Percentiles rank a stretch among this genome's conserved stretches.
These are phyloP conservation scores for Diprion similis DNA, from an alignment of 1,140 invertebrate species.

Conservation along the genomic window DNA sequence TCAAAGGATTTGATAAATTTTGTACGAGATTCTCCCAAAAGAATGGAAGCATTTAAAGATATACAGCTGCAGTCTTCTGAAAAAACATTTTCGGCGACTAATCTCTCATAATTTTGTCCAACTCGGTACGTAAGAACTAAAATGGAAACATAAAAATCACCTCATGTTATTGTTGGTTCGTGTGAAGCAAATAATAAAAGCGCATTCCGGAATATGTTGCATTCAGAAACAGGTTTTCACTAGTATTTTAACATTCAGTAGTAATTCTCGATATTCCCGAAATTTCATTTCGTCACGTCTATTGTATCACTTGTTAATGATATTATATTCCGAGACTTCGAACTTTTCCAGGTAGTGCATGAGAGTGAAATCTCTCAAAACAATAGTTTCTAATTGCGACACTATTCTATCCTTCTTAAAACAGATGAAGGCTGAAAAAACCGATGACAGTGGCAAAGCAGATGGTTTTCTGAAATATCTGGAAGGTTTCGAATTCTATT, in stretches of 20 bases:
- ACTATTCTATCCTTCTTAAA: conserved; percentile 22
- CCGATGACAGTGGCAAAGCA: conserved; percentile 24
- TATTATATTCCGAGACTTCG: neutral
- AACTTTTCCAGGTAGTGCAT: conserved; percentile 28
- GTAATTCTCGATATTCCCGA: conserved; percentile 5
- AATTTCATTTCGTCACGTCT: neutral
- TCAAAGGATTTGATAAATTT: conserved; percentile 5
- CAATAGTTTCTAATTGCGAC: conserved; percentile 22
- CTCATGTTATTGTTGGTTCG: neutral
- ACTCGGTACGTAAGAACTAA: conserved; percentile 2
- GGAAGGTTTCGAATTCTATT: conserved; percentile 26
- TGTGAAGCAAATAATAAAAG: conserved; percentile 1
- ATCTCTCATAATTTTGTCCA: conserved; percentile 2
- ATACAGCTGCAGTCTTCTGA: conserved; percentile 19
- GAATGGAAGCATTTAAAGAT: conserved; percentile 25
- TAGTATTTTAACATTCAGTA: neutral
- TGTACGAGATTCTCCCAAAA: conserved; percentile 26
- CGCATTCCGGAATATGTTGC: neutral
- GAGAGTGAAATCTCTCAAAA: conserved; percentile 26
- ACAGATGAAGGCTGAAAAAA: conserved; percentile 18
- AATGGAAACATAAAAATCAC: neutral
- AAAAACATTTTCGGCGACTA: neutral
- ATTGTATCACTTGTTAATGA: neutral
- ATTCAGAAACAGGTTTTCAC: conserved; percentile 5
- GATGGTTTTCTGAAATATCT: conserved; percentile 23